A percentile compares a stretch with the other conserved stretches of the same genome.
phyloP scores from a whole-genome alignment of 1,140 invertebrate species.

The Zaprionus africanus region DNA sequence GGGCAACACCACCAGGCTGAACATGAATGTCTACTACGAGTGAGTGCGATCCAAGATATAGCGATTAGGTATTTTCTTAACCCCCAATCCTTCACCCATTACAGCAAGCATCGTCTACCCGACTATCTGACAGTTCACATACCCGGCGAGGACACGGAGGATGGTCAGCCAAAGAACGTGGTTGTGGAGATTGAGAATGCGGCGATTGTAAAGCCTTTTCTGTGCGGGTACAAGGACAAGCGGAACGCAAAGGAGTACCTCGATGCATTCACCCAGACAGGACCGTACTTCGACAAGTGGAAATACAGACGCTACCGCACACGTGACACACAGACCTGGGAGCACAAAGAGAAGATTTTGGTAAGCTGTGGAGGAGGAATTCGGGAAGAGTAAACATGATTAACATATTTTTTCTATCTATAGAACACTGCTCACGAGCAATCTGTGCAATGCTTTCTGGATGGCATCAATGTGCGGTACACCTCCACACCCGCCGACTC shows the following conservation, averaged over 20 bases:
- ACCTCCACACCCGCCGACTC: constrained; percentile 63
- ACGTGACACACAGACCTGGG: constrained; percentile 79
- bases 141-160: constrained; percentile 70
- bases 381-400: background rate
- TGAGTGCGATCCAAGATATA: constrained; percentile 40
- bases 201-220: constrained; percentile 86
- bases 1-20: constrained; percentile 39
- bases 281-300: constrained; percentile 83
- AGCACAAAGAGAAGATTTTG: constrained; percentile 67
- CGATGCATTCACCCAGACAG: constrained; percentile 87
- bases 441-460: constrained; percentile 74
- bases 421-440: constrained; percentile 79
- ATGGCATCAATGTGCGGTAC: constrained; percentile 72
- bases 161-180: constrained; percentile 82
- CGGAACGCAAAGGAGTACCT: constrained; percentile 85
- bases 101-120: constrained; percentile 79
- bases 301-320: constrained; percentile 71
- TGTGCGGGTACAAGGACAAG: constrained; percentile 86
- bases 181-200: constrained; percentile 86
- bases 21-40: constrained; percentile 78
- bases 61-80: too few species aligned
- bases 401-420: background rate
- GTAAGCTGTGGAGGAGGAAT: constrained; percentile 33
- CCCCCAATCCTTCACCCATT: background rate
- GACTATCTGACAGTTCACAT: constrained; percentile 85